Evolutionary conservation across 2,888 invertebrate species (phyloP), one percentile per base, ranked within the genome.

Genomic region (Melanophora roralis): DNA sequence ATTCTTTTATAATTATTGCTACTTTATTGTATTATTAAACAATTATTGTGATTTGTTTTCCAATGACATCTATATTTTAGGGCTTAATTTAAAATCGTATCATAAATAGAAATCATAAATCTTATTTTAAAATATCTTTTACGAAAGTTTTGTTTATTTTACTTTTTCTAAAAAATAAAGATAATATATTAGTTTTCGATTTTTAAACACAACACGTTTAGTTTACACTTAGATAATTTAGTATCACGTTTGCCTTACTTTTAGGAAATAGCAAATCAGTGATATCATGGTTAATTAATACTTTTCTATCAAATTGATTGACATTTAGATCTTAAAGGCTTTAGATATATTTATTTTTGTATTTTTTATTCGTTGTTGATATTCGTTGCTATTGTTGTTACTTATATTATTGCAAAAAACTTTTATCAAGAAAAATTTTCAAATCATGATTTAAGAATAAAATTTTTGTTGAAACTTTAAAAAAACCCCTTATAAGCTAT

Each of bases 1-100:
- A 34, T 55, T 62, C 84, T 84, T 86, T 87, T 88, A 88, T 87
- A 86, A 86, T 87, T 87, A 86, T 86, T 87, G 87, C 87, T 87
- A 88, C 87, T 88, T 87, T 87, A 88, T 87, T 87, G 88, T 87
- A 86, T 87, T 86, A 85, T 87, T 88, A 87, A 88, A 84, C 86
- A 86, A 87, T 87, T 88, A 86, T 69, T 74, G 62, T 79, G 79
- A 73, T 81, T 76, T 76, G 75, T 51, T 60, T 60, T 57, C 21
- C 36, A 51, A 53, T 75, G 60, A 51, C n/a, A n/a, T 71, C 49
- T 49, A 38, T 64, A 38, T 64, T 40, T 67, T 60, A 59, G 60
- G 43, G 57, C 74, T 59, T 59, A 32, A 62, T 60, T 75, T 75
- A 62, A 65, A 68, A 68, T 75, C 62, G 32, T 59, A 73, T 67